Evolutionary conservation across 2,113 vertebrate genomes (phyloP).

Genomic region (Brienomyrus longianalis): DNA sequence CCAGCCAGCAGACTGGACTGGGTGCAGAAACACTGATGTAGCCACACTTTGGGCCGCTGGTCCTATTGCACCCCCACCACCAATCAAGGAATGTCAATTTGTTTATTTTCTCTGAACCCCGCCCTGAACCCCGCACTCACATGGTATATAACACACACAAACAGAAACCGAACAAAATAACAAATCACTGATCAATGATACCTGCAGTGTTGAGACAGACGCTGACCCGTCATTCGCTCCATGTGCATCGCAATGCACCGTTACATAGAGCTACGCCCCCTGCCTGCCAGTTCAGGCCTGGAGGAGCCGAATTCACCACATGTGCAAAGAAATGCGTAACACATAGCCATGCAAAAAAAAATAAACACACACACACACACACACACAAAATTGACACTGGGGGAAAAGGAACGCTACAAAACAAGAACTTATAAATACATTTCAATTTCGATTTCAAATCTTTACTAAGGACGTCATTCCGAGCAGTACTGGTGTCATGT

Average conservation of each 20-base stretch:
- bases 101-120: not conserved
- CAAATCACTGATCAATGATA: slow-evolving; percentile 69
- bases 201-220: slow-evolving; percentile 78
- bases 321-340: slow-evolving; percentile 99
- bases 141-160: slow-evolving; percentile 48
- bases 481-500: slow-evolving; percentile 86
- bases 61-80: not conserved
- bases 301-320: slow-evolving; percentile 79
- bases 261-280: slow-evolving; percentile 89
- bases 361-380: not conserved
- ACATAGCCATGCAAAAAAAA: slow-evolving; percentile 90
- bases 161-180: slow-evolving; percentile 92
- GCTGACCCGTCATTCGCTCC: slow-evolving; percentile 76
- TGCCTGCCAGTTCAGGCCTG: slow-evolving; percentile 83
- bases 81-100: slow-evolving; percentile 21
- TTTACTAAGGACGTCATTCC: slow-evolving; percentile 77
- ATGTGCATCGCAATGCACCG: slow-evolving; percentile 73
- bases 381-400: slow-evolving; percentile 67
- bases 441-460: slow-evolving; percentile 82
- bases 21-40: not conserved
- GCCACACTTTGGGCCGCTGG: not conserved
- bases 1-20: not conserved
- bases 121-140: not conserved
- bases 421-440: slow-evolving; percentile 92
- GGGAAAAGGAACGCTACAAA: slow-evolving; percentile 75